Conservation (phyloP, 2,113 vertebrate genomes). For the Chaetura pelagica region DNA sequence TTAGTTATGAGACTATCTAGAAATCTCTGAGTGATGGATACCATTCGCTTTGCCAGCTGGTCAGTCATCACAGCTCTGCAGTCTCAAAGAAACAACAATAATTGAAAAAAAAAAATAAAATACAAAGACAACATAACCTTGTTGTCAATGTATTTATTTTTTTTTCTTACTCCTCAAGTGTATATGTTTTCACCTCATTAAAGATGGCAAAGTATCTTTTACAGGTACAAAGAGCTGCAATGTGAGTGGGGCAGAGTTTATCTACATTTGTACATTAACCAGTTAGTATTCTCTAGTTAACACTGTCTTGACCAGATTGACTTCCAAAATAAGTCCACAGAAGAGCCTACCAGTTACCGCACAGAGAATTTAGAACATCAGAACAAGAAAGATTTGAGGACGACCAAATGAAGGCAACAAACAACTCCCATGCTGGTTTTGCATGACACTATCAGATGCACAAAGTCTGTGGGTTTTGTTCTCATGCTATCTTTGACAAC, state of each 20-base stretch:
- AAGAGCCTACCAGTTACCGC: not conserved
- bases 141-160: not conserved
- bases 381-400: not conserved
- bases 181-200: not conserved
- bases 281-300: not conserved
- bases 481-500: not conserved
- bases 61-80: not conserved
- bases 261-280: not conserved
- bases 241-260: fast-evolving
- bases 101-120: not conserved
- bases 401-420: not conserved
- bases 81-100: not conserved
- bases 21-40: not conserved
- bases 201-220: not conserved
- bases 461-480: not conserved
- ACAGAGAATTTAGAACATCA: not conserved
- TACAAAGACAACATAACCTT: not conserved
- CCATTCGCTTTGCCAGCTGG: not conserved
- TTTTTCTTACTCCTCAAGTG: not conserved
- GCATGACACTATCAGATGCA: not conserved
- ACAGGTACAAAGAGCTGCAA: not conserved
- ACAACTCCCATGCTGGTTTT: not conserved
- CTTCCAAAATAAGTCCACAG: not conserved
- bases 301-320: not conserved
- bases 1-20: constrained; percentile 21